These are phyloP conservation scores for Nicator chloris DNA, from an alignment of 2,113 vertebrate species.

Conservation along the genomic window DNA sequence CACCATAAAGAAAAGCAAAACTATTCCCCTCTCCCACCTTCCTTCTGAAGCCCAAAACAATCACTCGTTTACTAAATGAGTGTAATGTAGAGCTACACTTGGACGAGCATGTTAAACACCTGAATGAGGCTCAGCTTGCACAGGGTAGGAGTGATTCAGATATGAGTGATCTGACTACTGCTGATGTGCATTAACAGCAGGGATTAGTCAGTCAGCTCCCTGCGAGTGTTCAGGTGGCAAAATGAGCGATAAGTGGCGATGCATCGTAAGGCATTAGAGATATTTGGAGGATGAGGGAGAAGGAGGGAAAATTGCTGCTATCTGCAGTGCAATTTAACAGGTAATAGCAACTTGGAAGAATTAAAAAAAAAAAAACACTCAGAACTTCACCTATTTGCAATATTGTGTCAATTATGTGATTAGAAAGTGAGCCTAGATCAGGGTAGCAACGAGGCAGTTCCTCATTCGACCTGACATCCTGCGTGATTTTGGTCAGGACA, in stretches of 20 bases:
- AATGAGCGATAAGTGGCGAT: neutral
- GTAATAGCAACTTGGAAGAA: neutral
- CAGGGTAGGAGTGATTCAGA: neutral
- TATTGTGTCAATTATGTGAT: neutral
- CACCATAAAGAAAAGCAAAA: neutral
- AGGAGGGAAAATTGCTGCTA: conserved; percentile 24
- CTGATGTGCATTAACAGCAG: conserved; percentile 16
- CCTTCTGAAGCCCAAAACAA: neutral
- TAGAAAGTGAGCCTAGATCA: neutral
- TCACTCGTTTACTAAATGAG: neutral
- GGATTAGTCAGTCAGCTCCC: conserved; percentile 26
- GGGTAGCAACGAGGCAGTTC: neutral
- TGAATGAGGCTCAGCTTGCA: neutral
- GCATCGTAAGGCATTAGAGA: neutral
- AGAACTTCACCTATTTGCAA: neutral
- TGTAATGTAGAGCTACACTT: neutral
- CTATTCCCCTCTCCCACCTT: neutral
- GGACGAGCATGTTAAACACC: neutral
- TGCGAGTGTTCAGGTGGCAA: neutral
- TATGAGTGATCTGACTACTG: neutral
- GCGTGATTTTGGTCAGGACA: neutral
- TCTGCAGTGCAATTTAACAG: neutral
- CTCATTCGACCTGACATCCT: neutral
- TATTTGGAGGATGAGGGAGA: neutral
- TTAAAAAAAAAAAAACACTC: neutral